Conservation (phyloP, 2,113 vertebrate species). For the Genyomyrus donnyi region DNA sequence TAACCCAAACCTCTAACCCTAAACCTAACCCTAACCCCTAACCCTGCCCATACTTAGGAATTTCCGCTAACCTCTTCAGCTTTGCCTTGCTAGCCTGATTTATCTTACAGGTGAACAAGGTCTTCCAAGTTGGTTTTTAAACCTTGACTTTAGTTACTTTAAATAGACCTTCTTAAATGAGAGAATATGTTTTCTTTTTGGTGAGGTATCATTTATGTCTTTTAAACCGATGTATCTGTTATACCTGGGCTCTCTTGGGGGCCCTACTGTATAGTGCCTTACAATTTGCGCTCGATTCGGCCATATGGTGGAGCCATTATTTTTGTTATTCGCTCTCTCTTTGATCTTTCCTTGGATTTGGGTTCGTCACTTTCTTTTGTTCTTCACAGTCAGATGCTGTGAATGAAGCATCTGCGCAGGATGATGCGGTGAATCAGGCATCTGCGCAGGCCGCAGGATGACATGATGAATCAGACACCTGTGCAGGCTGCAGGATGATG, state of each 20-base stretch:
- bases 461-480: neutral
- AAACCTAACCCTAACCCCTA: neutral
- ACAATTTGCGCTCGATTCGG: neutral
- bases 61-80: neutral
- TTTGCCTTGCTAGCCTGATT: neutral
- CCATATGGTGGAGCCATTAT: neutral
- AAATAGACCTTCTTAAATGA: neutral
- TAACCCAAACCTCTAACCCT: neutral
- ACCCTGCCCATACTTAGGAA: neutral
- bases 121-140: neutral
- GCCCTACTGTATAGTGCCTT: neutral
- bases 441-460: neutral
- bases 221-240: neutral
- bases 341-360: neutral
- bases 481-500: neutral
- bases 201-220: neutral
- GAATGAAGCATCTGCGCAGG: neutral
- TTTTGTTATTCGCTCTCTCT: neutral
- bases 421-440: neutral
- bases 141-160: neutral
- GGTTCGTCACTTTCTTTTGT: neutral
- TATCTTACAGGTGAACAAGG: neutral
- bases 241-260: neutral
- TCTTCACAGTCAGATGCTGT: neutral
- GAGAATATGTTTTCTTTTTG: neutral